Evolutionary conservation across 2,888 invertebrate species (phyloP).

Genomic region (Chironomus tentans): DNA sequence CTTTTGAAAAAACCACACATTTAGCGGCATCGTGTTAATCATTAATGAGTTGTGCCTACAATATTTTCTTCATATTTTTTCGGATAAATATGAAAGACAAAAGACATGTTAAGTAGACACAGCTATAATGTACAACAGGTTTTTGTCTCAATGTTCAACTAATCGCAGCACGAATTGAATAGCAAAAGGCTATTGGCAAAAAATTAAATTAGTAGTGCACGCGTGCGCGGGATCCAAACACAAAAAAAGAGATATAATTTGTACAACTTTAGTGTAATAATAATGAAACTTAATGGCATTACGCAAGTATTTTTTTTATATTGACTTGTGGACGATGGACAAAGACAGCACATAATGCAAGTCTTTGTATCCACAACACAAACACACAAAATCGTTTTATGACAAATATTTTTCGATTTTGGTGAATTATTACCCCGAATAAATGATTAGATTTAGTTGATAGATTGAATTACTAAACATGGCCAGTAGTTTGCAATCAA

Average conservation of each 20-base stretch:
- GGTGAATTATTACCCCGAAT: too few species aligned
- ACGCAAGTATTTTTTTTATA: too few species aligned
- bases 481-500: too few species aligned
- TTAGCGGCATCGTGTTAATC: conserved; percentile 26
- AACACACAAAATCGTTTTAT: too few species aligned
- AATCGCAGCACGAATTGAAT: not conserved
- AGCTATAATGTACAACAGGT: not conserved
- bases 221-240: not conserved
- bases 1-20: not conserved
- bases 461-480: too few species aligned
- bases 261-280: not conserved
- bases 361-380: too few species aligned
- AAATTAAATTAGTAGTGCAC: not conserved
- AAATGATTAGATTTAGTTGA: too few species aligned
- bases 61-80: not conserved
- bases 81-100: not conserved
- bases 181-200: not conserved
- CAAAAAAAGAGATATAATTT: not conserved
- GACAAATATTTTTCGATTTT: too few species aligned
- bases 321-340: too few species aligned
- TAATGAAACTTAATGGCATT: not conserved
- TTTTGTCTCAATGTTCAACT: not conserved
- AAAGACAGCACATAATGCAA: too few species aligned
- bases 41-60: conserved; percentile 16
- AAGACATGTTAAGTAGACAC: conserved; percentile 3